Conservation (phyloP, 1,140 invertebrate genomes). For the Papilio polytes region DNA sequence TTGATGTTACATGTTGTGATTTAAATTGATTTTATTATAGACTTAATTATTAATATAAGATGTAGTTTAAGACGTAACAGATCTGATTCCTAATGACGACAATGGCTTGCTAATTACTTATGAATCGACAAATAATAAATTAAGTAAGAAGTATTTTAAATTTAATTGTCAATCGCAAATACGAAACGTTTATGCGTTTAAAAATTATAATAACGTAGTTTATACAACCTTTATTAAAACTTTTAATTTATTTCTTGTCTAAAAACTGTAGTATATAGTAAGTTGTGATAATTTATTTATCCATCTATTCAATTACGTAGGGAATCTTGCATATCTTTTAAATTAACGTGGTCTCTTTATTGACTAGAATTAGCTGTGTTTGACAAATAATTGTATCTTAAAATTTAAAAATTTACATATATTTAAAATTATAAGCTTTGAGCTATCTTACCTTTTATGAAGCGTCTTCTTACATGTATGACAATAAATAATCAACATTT, state of each 20-base stretch:
- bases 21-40: conserved; percentile 43
- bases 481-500: conserved; percentile 66
- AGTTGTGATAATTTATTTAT: conserved; percentile 26
- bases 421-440: conserved; percentile 49
- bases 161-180: conserved; percentile 80
- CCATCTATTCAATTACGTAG: neutral
- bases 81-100: conserved; percentile 62
- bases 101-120: conserved; percentile 65
- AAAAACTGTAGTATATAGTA: conserved; percentile 11
- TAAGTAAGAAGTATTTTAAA: conserved; percentile 53
- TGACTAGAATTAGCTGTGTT: conserved; percentile 78
- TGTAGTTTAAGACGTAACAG: conserved; percentile 44
- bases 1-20: conserved; percentile 49
- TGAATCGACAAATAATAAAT: conserved; percentile 51
- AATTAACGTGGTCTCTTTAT: conserved; percentile 54
- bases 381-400: conserved; percentile 73
- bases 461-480: conserved; percentile 41
- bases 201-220: neutral
- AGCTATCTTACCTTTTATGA: conserved; percentile 50
- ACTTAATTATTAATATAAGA: conserved; percentile 40
- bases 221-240: neutral
- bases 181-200: conserved; percentile 40
- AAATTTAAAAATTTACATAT: conserved; percentile 48
- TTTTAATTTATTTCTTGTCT: neutral
- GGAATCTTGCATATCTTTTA: conserved; percentile 37